Evolutionary conservation across 2,797 vertebrate species (phyloP), one percentile per base, ranked within the genome.

Genomic region (Paramormyrops hopkinsi): DNA sequence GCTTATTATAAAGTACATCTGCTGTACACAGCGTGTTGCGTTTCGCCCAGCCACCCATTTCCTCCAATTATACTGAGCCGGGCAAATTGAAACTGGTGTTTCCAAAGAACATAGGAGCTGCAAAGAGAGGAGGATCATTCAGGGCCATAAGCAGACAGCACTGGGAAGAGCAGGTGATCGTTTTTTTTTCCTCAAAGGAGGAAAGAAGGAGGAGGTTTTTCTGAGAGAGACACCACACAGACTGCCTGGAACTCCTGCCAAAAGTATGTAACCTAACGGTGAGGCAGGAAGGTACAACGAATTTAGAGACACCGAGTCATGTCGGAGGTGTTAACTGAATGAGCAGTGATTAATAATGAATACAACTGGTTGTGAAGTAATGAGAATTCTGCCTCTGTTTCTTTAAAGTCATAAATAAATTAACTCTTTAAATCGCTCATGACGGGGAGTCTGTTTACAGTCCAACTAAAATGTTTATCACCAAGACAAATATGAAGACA

Each of bases 361-460:
- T 73, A 73, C 29, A 37, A 3, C 65, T 37, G 65, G 29, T 73
- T 73, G 65, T 73, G 65, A 73, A 37, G 65, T 73, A 73, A 73
- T 73, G 65, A 73, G 65, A 73, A 73, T 73, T 73, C 29, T 73
- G 65, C 65, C 29, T 69, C 62, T 17, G 65, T 73, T 73, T 73
- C 65, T 73, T 73, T 73, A 14, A 73, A 73, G 65, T 37, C 65
- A 73, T 73, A 73, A 73, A 73, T 73, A 73, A 73, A 73, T 73
- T 37, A 73, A 4, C 29, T 37, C 65, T 73, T 73, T 37, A 33
- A 73, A 73, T 73, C 29, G 65, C 65, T 33, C 65, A 17, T 37
- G 41, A 25, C 33, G 29, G 56, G 17, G 56, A n/a, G 41, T 65
- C 65, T 33, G 65, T 73, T 37, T 73, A 73, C 65, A 73, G 29